These are phyloP conservation scores for Acromyrmex heyeri DNA, from an alignment of 1,140 invertebrate species.

Conservation along the genomic window DNA sequence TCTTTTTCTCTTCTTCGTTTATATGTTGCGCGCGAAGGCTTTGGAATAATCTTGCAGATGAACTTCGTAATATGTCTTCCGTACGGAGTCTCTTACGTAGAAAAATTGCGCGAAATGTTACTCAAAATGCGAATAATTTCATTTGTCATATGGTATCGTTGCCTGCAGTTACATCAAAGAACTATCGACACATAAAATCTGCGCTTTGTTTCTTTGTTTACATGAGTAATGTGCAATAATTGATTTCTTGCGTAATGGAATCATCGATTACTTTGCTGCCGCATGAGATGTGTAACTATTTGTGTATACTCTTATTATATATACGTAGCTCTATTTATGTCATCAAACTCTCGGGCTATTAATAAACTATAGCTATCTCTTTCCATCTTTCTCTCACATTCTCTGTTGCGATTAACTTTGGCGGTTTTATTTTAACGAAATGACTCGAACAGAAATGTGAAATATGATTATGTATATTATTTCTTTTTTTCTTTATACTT, in stretches of 20 bases:
- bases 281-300: conserved; percentile 27
- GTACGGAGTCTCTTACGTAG: background rate
- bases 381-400: conserved; percentile 6
- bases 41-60: conserved; percentile 40
- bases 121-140: background rate
- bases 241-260: conserved; percentile 35
- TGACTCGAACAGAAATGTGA: background rate
- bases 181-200: background rate
- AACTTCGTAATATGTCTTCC: conserved; percentile 25
- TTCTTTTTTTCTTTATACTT: background rate
- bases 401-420: background rate
- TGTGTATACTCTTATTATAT: conserved; percentile 33
- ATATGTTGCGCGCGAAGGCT: conserved; percentile 16
- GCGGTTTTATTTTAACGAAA: background rate
- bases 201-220: background rate
- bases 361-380: conserved; percentile 50
- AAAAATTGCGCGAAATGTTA: background rate
- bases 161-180: background rate
- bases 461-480: background rate
- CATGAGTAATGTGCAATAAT: background rate
- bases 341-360: conserved; percentile 16
- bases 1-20: background rate
- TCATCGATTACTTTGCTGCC: conserved; percentile 19
- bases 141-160: background rate
- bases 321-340: conserved; percentile 37